A percentile compares a stretch with the other conserved stretches of the same genome.
These are phyloP conservation scores for Hippocampus comes DNA, from an alignment of 2,113 vertebrate genomes.

Conservation along the genomic window DNA sequence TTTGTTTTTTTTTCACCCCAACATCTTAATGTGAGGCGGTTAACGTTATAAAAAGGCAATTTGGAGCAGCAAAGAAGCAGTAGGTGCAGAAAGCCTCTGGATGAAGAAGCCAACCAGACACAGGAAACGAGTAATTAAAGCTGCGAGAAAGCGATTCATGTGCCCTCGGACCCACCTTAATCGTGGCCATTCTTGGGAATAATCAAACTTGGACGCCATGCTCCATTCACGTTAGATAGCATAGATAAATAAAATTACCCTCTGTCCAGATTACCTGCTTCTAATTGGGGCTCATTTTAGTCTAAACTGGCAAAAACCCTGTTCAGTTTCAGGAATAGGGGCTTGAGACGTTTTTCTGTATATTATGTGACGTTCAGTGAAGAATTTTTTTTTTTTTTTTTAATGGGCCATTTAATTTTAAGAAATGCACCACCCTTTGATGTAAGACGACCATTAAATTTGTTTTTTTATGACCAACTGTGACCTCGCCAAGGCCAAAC, in stretches of 20 bases:
- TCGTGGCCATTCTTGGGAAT: not conserved
- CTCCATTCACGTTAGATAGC: not conserved
- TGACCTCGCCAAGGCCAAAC: not conserved
- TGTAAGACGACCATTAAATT: too few species aligned
- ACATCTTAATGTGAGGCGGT: not conserved
- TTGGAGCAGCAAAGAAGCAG: not conserved
- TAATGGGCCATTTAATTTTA: too few species aligned
- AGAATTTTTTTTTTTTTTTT: too few species aligned
- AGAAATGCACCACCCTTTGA: too few species aligned
- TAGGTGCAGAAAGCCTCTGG: not conserved
- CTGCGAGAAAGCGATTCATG: not conserved
- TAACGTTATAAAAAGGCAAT: not conserved
- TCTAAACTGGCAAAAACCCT: too few species aligned
- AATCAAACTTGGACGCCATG: not conserved
- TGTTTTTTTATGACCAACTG: not conserved
- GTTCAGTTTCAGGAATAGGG: too few species aligned
- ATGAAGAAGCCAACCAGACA: not conserved
- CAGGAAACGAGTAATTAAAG: not conserved
- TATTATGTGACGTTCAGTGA: too few species aligned
- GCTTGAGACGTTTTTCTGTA: too few species aligned
- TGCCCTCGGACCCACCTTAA: not conserved
- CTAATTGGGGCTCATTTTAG: too few species aligned
- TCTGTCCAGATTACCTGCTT: too few species aligned
- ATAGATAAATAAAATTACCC: too few species aligned
- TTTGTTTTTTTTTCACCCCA: not conserved